Conservation (phyloP, 1,140 invertebrate genomes). For the Orchesella cincta region DNA sequence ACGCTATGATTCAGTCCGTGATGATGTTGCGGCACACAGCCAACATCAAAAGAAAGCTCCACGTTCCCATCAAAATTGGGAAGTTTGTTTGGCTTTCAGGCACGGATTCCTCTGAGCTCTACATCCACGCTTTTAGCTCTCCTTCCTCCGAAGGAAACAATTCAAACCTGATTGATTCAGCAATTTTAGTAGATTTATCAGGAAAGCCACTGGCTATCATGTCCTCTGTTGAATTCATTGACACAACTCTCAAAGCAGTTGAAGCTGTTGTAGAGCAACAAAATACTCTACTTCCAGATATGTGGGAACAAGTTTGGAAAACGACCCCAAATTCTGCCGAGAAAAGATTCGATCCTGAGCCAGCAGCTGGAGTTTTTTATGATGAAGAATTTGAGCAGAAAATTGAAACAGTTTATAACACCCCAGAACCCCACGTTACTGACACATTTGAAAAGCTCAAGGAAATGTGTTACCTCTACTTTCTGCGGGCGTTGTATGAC, state of each 20-base stretch:
- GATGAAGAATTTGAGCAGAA: neutral
- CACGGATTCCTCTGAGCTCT: neutral
- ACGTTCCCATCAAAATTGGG: neutral
- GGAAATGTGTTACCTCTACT: neutral
- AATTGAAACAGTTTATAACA: neutral
- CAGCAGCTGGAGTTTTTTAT: neutral
- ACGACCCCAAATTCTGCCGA: neutral
- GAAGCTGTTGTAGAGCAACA: neutral
- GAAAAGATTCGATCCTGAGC: neutral
- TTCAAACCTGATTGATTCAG: too few relatives aligned
- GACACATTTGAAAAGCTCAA: neutral
- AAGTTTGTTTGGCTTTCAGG: neutral
- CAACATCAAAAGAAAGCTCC: neutral
- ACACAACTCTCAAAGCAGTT: neutral
- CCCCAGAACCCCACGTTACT: neutral
- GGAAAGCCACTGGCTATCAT: neutral
- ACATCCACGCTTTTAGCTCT: too few relatives aligned
- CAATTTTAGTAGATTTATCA: neutral
- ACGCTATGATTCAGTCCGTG: slow-evolving; percentile 40
- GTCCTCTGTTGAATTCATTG: neutral
- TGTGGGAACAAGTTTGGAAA: neutral
- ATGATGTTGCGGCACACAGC: neutral
- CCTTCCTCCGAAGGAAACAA: neutral
- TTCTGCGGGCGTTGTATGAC: slow-evolving; percentile 8
- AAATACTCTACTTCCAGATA: neutral